phyloP scores from a whole-genome alignment of 2,113 vertebrate genomes.

The Agapornis roseicollis region DNA sequence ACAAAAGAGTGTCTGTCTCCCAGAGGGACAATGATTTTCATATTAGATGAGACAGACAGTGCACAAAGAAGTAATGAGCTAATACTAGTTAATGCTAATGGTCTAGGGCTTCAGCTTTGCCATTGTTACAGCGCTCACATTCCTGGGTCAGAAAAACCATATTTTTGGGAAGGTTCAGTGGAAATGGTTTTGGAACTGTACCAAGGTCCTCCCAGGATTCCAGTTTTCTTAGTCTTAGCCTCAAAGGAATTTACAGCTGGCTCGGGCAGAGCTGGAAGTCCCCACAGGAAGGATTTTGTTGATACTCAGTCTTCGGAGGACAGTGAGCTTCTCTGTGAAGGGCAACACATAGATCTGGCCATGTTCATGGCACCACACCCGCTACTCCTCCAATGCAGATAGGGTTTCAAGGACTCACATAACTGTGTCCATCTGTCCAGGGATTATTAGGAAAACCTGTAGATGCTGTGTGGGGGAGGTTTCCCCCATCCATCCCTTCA shows the following conservation, averaged over 20 bases:
- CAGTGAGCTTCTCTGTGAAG: conserved; percentile 19
- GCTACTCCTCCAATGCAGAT: background rate
- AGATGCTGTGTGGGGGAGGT: background rate
- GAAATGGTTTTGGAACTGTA: conserved; percentile 32
- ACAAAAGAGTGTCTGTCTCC: background rate
- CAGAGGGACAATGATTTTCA: background rate
- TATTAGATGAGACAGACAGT: background rate
- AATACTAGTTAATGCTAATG: background rate
- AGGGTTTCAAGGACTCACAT: conserved; percentile 11
- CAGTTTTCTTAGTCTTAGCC: conserved; percentile 57
- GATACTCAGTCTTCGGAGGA: conserved; percentile 33
- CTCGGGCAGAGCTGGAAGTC: conserved; percentile 27
- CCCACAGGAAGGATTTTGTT: conserved; percentile 46
- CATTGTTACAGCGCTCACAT: conserved; percentile 24
- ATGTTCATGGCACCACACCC: conserved; percentile 1
- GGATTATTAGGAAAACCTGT: background rate
- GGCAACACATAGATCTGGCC: background rate
- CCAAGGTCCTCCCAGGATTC: conserved; percentile 64
- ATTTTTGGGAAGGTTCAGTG: conserved; percentile 39
- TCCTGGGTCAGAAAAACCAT: conserved; percentile 25
- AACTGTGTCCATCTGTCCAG: background rate
- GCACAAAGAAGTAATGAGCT: background rate
- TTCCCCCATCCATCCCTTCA: background rate
- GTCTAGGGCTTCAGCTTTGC: conserved; percentile 10
- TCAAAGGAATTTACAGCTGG: conserved; percentile 53